Evolutionary conservation across 1,140 invertebrate genomes (phyloP).

Genomic region (Heliconius hewitsoni): DNA sequence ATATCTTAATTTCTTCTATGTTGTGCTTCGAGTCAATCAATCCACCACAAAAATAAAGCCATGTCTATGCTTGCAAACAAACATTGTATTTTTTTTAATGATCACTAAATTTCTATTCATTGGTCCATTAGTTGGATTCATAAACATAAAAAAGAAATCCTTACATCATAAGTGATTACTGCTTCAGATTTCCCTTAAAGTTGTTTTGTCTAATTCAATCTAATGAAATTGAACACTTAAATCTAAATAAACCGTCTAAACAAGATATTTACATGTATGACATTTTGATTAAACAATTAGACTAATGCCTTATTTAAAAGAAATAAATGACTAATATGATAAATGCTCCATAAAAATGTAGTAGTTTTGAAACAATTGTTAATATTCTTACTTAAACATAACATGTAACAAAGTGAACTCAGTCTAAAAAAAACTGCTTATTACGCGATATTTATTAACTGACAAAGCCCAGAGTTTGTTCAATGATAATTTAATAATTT

Average conservation of each 20-base stretch:
- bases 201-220: slow-evolving; percentile 71
- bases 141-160: slow-evolving; percentile 58
- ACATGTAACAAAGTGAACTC: slow-evolving; percentile 70
- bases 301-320: slow-evolving; percentile 77
- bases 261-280: slow-evolving; percentile 76
- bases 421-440: slow-evolving; percentile 71
- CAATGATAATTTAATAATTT: background rate
- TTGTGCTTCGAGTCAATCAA: slow-evolving; percentile 39
- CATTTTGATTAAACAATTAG: slow-evolving; percentile 77
- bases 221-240: slow-evolving; percentile 77
- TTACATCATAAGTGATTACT: slow-evolving; percentile 53
- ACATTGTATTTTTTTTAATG: slow-evolving; percentile 43
- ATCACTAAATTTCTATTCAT: slow-evolving; percentile 64
- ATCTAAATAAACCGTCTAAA: slow-evolving; percentile 78
- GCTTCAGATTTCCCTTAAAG: slow-evolving; percentile 50
- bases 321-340: slow-evolving; percentile 81
- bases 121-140: slow-evolving; percentile 74
- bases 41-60: background rate
- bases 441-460: slow-evolving; percentile 65
- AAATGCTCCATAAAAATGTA: slow-evolving; percentile 76
- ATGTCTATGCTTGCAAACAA: background rate
- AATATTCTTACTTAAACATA: slow-evolving; percentile 71
- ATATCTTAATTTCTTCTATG: background rate
- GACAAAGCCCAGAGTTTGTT: slow-evolving; percentile 48
- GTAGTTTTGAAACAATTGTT: slow-evolving; percentile 70